Evolutionary conservation across 1,140 invertebrate genomes (phyloP).

Genomic region (Stenopsyche tienmushanensis): DNA sequence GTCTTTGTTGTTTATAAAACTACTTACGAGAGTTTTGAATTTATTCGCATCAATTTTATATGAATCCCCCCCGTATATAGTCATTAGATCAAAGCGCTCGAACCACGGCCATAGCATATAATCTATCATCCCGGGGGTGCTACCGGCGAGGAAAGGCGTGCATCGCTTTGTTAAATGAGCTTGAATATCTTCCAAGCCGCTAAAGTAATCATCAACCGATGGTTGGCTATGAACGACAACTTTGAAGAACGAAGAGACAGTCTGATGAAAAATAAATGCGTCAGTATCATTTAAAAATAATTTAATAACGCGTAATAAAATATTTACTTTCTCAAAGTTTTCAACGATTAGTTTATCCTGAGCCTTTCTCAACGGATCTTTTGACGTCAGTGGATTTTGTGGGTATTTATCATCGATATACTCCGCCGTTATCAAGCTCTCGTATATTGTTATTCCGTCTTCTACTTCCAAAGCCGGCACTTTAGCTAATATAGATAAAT

Average conservation of each 20-base stretch:
- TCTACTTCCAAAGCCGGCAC: conserved; percentile 80
- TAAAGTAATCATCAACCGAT: conserved; percentile 12
- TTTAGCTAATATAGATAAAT: conserved; percentile 56
- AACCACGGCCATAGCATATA: conserved; percentile 92
- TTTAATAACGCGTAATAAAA: conserved; percentile 6
- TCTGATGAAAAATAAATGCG: conserved; percentile 41
- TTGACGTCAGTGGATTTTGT: conserved; percentile 64
- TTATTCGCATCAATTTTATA: conserved; percentile 47
- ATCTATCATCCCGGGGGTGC: conserved; percentile 76
- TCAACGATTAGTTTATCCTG: conserved; percentile 81
- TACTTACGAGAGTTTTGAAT: conserved; percentile 33
- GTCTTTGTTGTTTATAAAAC: not conserved
- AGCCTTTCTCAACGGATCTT: conserved; percentile 74
- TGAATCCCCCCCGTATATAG: conserved; percentile 54
- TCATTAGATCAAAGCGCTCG: conserved; percentile 63
- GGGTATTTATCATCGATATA: conserved; percentile 82
- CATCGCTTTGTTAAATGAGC: conserved; percentile 62
- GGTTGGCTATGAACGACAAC: conserved; percentile 33
- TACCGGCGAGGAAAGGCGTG: conserved; percentile 69
- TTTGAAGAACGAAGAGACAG: conserved; percentile 50
- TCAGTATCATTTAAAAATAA: not conserved
- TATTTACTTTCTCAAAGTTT: conserved; percentile 57
- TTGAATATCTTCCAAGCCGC: conserved; percentile 62
- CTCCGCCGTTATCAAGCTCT: conserved; percentile 80
- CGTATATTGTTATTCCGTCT: conserved; percentile 65